Base-by-base conservation (phyloP, 1,140 invertebrate genomes). In the Diorhabda sublineata region DNA sequence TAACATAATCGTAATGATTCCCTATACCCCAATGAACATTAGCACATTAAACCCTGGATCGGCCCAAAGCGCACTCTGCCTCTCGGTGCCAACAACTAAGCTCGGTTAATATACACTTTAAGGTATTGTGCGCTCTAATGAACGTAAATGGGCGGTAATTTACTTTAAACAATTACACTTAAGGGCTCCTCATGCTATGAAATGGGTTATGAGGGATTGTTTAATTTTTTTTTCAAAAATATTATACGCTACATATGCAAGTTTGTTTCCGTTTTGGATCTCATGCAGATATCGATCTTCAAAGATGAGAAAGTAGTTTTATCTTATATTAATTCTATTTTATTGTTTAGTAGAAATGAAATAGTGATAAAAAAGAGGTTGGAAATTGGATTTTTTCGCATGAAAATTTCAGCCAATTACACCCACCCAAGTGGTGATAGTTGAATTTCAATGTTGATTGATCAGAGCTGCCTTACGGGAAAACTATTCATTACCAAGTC, bases 1-100 rank as follows among this genome's bases (percentile, higher is more conserved):
- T 68, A 71, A 67, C 70, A 68, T 71, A 71, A 71, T 71, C 70
- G 65, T 68, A 71, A 71, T 71, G 47, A 71, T 68, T 71, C 70
- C 63, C 63, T 71, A 68, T 71, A 68, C 70, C 70, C 70, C 66
- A 58, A 68, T 68, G 70, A 68, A 68, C 66, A 71, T 71, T 71
- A 71, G 61, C 63, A 65, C 66, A 65, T 71, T 71, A 71, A 71
- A 61, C 70, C 64, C 62, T 42, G 67, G 70, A 62, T 43, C 61
- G 58, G 58, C 41, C 58, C 58, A 59, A 59, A 26, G 58, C 58
- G 58, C 58, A 7, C 58, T 42, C n/a, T 42, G 11, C 61, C 42
- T 5, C 42, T 44, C 42, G 6, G n/a, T 8, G 61, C 61, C 61
- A 62, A 11, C 42, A 62, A 44, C 61, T 62, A 62, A 62, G 61